Conservation (phyloP, 2,113 vertebrate genomes). For the Hyperopisus bebe region DNA sequence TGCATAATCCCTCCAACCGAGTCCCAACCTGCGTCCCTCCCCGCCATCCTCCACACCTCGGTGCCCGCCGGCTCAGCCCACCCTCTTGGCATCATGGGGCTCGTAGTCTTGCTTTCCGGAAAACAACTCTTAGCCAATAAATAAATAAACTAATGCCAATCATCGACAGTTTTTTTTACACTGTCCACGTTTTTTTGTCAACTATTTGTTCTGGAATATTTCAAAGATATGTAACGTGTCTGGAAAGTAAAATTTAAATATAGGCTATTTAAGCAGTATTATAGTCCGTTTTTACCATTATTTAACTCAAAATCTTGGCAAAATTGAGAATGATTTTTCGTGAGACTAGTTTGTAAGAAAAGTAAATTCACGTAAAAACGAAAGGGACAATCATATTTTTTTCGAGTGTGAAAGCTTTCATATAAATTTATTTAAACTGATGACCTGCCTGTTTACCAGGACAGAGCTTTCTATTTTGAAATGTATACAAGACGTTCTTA, state of each 20-base stretch:
- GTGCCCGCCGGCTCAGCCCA: conserved; percentile 12
- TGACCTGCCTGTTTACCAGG: not conserved
- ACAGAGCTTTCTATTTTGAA: not conserved
- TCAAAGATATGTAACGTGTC: not conserved
- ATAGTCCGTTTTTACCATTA: not conserved
- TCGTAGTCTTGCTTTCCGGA: conserved; percentile 34
- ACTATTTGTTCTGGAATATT: not conserved
- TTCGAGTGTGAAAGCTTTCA: not conserved
- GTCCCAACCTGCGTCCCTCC: conserved; percentile 43
- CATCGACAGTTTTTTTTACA: not conserved
- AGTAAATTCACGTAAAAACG: not conserved
- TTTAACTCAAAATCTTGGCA: not conserved
- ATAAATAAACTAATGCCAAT: not conserved
- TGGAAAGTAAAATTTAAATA: not conserved
- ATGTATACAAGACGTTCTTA: not conserved
- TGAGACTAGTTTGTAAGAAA: not conserved
- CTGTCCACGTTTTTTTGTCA: not conserved
- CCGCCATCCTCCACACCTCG: conserved; percentile 46
- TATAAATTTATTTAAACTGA: not conserved
- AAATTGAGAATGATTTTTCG: not conserved
- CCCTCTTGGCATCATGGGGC: conserved; percentile 47
- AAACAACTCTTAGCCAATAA: not conserved
- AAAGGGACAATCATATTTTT: not conserved
- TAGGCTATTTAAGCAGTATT: not conserved
- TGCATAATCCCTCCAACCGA: conserved; percentile 38